These are phyloP conservation scores for Strigops habroptila DNA, from an alignment of 2,113 vertebrate genomes.

Conservation along the genomic window DNA sequence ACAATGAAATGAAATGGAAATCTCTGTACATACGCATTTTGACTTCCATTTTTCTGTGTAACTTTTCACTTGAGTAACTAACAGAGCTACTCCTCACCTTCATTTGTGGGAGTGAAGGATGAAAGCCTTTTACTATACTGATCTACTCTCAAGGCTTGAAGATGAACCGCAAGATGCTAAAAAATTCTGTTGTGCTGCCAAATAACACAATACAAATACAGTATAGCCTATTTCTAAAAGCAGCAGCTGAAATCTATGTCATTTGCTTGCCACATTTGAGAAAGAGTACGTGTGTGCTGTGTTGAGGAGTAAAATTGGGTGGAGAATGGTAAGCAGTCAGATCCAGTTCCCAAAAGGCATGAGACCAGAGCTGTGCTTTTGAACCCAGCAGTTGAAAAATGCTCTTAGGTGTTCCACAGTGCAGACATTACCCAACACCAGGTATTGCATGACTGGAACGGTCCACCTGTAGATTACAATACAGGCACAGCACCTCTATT, in stretches of 20 bases:
- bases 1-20: background rate
- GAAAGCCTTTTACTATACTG: background rate
- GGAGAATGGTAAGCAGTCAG: background rate
- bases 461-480: background rate
- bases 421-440: background rate
- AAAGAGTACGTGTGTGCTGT: background rate
- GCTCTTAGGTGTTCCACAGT: background rate
- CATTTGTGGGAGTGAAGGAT: background rate
- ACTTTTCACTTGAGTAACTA: background rate
- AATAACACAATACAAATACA: background rate
- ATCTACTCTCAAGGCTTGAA: background rate
- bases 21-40: background rate
- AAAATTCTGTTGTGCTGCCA: background rate
- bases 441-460: background rate
- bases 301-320: background rate
- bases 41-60: background rate
- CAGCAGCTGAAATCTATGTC: background rate
- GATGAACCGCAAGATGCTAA: background rate
- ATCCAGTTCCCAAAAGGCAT: background rate
- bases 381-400: background rate
- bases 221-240: conserved; percentile 7
- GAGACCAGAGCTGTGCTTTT: background rate
- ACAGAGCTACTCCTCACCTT: background rate
- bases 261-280: background rate
- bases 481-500: background rate